Base-by-base conservation (phyloP, 35 echinoderm and acorn worm genomes). In the Ophiothrix spiculata region DNA sequence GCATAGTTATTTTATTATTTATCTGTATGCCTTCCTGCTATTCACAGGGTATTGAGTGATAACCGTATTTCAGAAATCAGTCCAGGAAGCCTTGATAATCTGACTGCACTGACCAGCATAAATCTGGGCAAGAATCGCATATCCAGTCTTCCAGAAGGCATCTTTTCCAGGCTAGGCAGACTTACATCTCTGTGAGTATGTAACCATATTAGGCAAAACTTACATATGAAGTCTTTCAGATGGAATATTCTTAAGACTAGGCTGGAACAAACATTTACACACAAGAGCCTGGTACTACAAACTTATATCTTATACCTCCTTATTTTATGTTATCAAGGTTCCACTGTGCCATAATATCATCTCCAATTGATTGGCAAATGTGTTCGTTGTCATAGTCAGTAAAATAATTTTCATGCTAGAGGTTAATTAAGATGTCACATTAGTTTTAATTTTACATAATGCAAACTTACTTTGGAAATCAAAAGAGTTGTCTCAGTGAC, bases 61-160 rank as follows among this genome's bases (percentile, higher is more conserved):
- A 87, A 87, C 31, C 37, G 33, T 31, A 42, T 87, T 28, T 0
- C 85, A 32, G n/a, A 39, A 32, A 74, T 87, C 17, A 46, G 34
- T 10, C 32, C 76, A 21, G 76, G 85, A 33, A 78, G 75, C 29
- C 37, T 87, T n/a, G 41, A 78, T n/a, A 78, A 78, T n/a, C 31
- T 87, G 75, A 79, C 75, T 29, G 29, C n/a, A 0, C 32, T 87
- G 31, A 41, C 45, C 14, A 87, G 73, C 40, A 38, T 87, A 28
- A 80, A 78, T 54, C 75, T 87, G 39, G 76, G 76, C 38, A 87
- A 87, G 85, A 87, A 87, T 79, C 75, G 76, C 11, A 76, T 87
- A 0, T n/a, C 29, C 4, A 16, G 3, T 1, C n/a, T 87, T 23
- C 76, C 85, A 33, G 41, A 60, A 56, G 85, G 79, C 16, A 25